Evolutionary conservation across 2,888 invertebrate genomes (phyloP).

Genomic region (Lissocephala sabroskyi): DNA sequence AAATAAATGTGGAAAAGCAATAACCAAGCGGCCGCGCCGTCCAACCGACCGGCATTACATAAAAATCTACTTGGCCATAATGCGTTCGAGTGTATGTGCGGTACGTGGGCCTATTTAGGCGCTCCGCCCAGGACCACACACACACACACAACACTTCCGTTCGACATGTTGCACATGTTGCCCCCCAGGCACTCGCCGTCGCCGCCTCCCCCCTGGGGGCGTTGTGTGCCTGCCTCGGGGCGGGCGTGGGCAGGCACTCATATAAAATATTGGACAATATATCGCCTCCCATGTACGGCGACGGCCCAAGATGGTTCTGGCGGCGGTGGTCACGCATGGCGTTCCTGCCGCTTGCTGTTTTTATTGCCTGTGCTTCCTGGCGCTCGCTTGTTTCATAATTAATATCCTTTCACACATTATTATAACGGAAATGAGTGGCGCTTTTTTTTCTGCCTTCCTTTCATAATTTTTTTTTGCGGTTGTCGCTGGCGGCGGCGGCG

Average conservation of each 20-base stretch:
- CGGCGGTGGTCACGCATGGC: slow-evolving; percentile 57
- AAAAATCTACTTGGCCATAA: slow-evolving; percentile 64
- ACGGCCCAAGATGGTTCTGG: slow-evolving; percentile 18
- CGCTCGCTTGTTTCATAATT: slow-evolving; percentile 63
- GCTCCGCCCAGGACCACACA: slow-evolving; percentile 12
- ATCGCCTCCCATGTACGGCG: neutral
- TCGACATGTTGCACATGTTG: slow-evolving; percentile 66
- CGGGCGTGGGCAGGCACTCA: slow-evolving; percentile 25
- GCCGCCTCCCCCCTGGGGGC: slow-evolving; percentile 1
- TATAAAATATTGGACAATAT: slow-evolving; percentile 49
- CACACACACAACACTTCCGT: slow-evolving; percentile 65
- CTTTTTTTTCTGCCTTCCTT: too few relatives aligned
- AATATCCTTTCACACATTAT: slow-evolving; percentile 65
- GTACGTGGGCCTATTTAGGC: slow-evolving; percentile 5
- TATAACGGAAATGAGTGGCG: slow-evolving; percentile 55
- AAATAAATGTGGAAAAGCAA: slow-evolving; percentile 64
- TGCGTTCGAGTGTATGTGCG: slow-evolving; percentile 19
- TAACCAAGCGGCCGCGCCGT: too few relatives aligned
- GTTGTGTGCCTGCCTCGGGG: neutral
- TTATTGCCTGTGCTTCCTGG: slow-evolving; percentile 58
- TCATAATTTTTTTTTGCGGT: slow-evolving; percentile 19
- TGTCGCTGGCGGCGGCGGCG: neutral
- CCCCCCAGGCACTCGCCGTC: slow-evolving; percentile 31
- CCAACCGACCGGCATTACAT: slow-evolving; percentile 60
- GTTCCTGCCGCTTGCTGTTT: slow-evolving; percentile 64